These are phyloP conservation scores for Drymonia ruficornis DNA, from an alignment of 2,888 invertebrate genomes.

Conservation along the genomic window DNA sequence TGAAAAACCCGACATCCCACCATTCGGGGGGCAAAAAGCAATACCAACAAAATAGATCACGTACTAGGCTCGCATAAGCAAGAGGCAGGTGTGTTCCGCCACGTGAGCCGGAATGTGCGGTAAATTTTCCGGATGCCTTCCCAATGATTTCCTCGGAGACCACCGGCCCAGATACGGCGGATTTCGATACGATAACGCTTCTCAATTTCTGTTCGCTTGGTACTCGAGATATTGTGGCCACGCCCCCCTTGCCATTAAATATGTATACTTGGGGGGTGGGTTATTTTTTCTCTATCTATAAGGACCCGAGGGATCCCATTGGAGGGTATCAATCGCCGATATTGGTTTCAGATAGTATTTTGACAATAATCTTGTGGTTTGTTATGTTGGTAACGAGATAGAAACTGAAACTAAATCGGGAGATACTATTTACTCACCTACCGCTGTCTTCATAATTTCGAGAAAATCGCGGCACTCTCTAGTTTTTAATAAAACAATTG, in stretches of 20 bases:
- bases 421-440: too few relatives aligned
- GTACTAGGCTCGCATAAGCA: constrained; percentile 71
- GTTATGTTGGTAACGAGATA: constrained; percentile 36
- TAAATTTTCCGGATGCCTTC: constrained; percentile 89
- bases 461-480: too few relatives aligned
- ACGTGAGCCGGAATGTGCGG: constrained; percentile 81
- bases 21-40: constrained; percentile 41
- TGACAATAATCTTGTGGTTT: constrained; percentile 66
- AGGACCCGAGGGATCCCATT: constrained; percentile 65
- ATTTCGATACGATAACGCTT: constrained; percentile 84
- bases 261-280: constrained; percentile 59
- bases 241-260: constrained; percentile 70
- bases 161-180: constrained; percentile 82
- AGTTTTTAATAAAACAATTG: background rate
- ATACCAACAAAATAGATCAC: constrained; percentile 73
- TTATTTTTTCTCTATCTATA: constrained; percentile 44
- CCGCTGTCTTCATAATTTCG: too few relatives aligned
- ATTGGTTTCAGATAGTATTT: constrained; percentile 59
- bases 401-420: too few relatives aligned
- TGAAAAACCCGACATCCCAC: constrained; percentile 19
- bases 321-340: constrained; percentile 73
- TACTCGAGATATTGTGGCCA: constrained; percentile 70
- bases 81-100: constrained; percentile 78
- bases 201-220: constrained; percentile 76
- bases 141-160: constrained; percentile 92